Conservation (phyloP, 2,797 vertebrate species). For the Amazona finschi region DNA sequence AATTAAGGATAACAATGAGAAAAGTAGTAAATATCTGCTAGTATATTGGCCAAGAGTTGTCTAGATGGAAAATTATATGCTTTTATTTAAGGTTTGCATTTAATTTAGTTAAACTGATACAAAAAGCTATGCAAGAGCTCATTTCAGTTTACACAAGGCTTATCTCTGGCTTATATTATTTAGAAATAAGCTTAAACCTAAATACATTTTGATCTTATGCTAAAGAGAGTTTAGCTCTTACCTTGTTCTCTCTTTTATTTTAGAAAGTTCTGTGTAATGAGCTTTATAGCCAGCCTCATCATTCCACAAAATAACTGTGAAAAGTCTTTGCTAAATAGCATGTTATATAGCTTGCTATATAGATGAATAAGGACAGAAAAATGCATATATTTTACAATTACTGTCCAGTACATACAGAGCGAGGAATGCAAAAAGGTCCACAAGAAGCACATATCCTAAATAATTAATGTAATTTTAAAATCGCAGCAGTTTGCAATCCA, state of each 20-base stretch:
- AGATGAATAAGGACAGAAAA: background rate
- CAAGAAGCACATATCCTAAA: background rate
- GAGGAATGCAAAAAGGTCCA: background rate
- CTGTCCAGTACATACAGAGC: background rate
- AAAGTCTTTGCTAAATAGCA: background rate
- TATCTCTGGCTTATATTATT: background rate
- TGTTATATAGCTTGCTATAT: background rate
- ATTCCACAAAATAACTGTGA: background rate
- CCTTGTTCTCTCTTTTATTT: background rate
- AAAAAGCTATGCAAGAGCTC: background rate
- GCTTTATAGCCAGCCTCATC: background rate
- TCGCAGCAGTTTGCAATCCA: background rate
- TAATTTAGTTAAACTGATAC: background rate
- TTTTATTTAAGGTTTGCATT: conserved; percentile 21
- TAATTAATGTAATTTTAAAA: background rate
- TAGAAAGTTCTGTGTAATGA: background rate
- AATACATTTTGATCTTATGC: background rate
- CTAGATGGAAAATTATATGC: background rate
- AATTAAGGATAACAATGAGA: conserved; percentile 31
- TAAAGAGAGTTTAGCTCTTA: background rate
- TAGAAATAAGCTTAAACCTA: background rate
- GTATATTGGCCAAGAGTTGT: background rate
- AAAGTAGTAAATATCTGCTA: conserved; percentile 28
- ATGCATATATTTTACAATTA: background rate
- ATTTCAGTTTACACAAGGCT: background rate